phyloP scores from a whole-genome alignment of 2,797 vertebrate genomes.

The Channa striata region DNA sequence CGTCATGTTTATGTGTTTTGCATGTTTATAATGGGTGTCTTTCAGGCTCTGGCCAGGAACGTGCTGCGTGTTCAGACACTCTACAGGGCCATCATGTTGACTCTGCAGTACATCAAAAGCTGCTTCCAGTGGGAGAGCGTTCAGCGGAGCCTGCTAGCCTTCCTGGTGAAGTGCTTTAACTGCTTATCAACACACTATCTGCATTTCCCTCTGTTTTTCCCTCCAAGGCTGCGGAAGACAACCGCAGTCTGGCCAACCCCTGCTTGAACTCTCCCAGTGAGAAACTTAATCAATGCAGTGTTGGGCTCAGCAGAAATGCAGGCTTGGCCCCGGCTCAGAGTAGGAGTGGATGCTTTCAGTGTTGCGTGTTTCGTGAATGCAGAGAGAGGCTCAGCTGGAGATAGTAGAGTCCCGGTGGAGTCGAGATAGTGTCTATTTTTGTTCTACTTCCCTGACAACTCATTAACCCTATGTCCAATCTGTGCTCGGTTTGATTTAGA shows the following conservation, averaged over 20 bases:
- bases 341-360: conserved; percentile 53
- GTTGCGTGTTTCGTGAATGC: conserved; percentile 58
- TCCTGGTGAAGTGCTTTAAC: conserved; percentile 87
- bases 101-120: conserved; percentile 93
- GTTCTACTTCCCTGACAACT: conserved; percentile 75
- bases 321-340: conserved; percentile 58
- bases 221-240: conserved; percentile 62
- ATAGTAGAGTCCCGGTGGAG: conserved; percentile 74
- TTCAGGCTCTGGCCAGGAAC: conserved; percentile 93
- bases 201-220: conserved; percentile 60
- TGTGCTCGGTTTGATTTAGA: conserved; percentile 67
- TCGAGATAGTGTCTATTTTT: conserved; percentile 74
- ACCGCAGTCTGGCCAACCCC: conserved; percentile 65
- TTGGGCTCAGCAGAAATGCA: conserved; percentile 67
- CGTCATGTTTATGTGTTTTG: conserved; percentile 23
- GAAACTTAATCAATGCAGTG: conserved; percentile 72
- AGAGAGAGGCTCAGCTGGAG: conserved; percentile 77
- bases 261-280: conserved; percentile 72
- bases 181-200: conserved; percentile 66
- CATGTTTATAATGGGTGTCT: conserved; percentile 48
- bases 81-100: conserved; percentile 88
- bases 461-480: conserved; percentile 77
- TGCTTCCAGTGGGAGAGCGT: conserved; percentile 98
- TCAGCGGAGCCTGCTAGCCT: conserved; percentile 90
- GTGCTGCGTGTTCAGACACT: conserved; percentile 91